Base-by-base conservation (phyloP, 2,113 vertebrate genomes). In the Chitala chitala region DNA sequence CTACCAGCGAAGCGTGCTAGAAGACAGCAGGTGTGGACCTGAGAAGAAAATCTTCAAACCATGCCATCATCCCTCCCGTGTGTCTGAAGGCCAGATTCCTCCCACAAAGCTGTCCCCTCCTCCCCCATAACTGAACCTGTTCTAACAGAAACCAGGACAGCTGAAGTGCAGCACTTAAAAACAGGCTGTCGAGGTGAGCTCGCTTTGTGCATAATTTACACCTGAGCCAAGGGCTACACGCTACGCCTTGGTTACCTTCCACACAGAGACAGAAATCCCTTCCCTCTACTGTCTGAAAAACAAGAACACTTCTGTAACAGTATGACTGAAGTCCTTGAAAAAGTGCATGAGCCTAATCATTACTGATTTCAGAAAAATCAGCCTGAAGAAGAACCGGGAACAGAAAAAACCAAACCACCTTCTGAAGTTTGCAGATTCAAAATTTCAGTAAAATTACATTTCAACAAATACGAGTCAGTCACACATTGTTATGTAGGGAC, bases 251-350 rank as follows among this genome's bases (percentile, higher is more conserved):
- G 69, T 22, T 50, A 31, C 38, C 31, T 59, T 12, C 20, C 73
- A 61, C 63, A 76, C n/a, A 64, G 5, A 77, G 50, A 73, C 66
- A 71, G 75, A 76, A 75, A 79, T 78, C 80, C 69, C 59, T 63
- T 20, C 59, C n/a, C 5, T 46, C 12, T 46, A 46, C 12, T 46
- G 5, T 6, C 59, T 36, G 33, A 33, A 63, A 63, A 63, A 61
- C 36, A 36, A 33, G 29, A 26, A 15, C n/a, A 36, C n/a, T 36
- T 63, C 29, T n/a, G 15, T n/a, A 63, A 63, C 59, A 63, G 7
- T 63, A 38, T n/a, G 33, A 63, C 33, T n/a, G 59, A 46, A 46
- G 12, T n/a, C n/a, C n/a, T n/a, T n/a, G n/a, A 46, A 5, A 6
- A 63, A 3, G 7, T 36, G 10, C 24, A 10, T 22, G 15, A 38